Conservation (phyloP, 2,888 invertebrate species). For the Agonopterix arenella region DNA sequence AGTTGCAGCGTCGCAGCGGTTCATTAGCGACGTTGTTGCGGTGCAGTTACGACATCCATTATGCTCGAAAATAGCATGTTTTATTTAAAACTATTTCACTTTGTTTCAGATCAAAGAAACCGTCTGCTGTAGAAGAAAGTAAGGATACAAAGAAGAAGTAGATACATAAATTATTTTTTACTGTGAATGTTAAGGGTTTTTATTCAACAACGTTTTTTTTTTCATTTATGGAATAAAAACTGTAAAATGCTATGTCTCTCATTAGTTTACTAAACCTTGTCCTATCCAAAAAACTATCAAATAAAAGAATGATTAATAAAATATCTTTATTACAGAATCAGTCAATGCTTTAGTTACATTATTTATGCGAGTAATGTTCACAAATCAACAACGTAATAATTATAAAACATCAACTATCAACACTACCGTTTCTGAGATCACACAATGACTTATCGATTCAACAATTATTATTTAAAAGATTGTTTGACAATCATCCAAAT, state of each 20-base stretch:
- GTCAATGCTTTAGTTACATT: conserved; percentile 16
- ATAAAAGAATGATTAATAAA: background rate
- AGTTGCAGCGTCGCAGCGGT: too few relatives aligned
- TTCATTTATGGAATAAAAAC: conserved; percentile 34
- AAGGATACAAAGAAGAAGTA: conserved; percentile 32
- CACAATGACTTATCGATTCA: background rate
- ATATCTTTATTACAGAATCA: conserved; percentile 19
- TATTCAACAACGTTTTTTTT: conserved; percentile 11
- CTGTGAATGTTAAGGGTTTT: conserved; percentile 16
- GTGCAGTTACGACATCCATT: too few relatives aligned
- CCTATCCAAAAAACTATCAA: background rate
- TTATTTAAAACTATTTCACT: too few relatives aligned
- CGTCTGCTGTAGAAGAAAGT: conserved; percentile 35
- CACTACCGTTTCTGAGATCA: too few relatives aligned
- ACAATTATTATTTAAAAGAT: too few relatives aligned
- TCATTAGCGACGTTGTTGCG: too few relatives aligned
- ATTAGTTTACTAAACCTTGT: background rate
- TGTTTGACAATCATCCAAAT: too few relatives aligned
- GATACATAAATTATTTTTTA: conserved; percentile 25
- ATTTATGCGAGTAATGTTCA: conserved; percentile 4
- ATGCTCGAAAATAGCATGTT: too few relatives aligned
- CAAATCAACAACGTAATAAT: background rate
- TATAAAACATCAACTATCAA: background rate
- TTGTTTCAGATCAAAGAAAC: conserved; percentile 46
- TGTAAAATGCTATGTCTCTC: conserved; percentile 8